Conservation (phyloP, 2,888 invertebrate genomes). For the Drosophila buzzatii region DNA sequence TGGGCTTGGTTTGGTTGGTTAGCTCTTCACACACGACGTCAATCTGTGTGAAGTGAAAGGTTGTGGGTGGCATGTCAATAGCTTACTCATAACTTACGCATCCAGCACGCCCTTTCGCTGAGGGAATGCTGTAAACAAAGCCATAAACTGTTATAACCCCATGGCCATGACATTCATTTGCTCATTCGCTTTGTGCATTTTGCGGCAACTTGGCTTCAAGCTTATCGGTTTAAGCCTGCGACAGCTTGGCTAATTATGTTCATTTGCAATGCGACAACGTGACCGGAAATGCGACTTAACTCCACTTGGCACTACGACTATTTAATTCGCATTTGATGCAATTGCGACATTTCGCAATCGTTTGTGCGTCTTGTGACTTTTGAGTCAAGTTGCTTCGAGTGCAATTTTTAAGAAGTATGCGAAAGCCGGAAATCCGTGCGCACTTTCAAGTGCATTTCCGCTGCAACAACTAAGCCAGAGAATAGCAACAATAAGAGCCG, state of each 20-base stretch:
- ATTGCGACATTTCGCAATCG: slow-evolving; percentile 38
- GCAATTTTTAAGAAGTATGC: slow-evolving; percentile 26
- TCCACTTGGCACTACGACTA: slow-evolving; percentile 27
- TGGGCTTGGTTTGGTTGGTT: slow-evolving; percentile 18
- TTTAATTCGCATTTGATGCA: slow-evolving; percentile 39
- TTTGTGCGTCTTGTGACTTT: slow-evolving; percentile 32
- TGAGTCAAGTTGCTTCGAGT: slow-evolving; percentile 6
- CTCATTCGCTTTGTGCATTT: slow-evolving; percentile 8
- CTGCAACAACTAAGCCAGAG: slow-evolving; percentile 29
- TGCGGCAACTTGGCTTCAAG: slow-evolving; percentile 23
- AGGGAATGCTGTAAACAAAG: slow-evolving; percentile 58
- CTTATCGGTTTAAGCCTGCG: slow-evolving; percentile 20
- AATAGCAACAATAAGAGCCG: slow-evolving; percentile 11
- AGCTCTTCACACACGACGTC: slow-evolving; percentile 11
- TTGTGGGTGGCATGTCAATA: slow-evolving; percentile 40
- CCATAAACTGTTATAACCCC: slow-evolving; percentile 52
- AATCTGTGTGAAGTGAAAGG: slow-evolving; percentile 20
- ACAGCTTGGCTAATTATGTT: slow-evolving; percentile 57
- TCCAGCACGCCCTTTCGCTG: slow-evolving; percentile 44
- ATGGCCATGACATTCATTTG: not conserved
- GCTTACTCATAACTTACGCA: slow-evolving; percentile 66
- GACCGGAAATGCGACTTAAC: slow-evolving; percentile 55
- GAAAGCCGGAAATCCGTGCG: slow-evolving; percentile 67
- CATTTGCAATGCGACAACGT: slow-evolving; percentile 40
- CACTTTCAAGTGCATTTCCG: slow-evolving; percentile 74